Base-by-base conservation (phyloP, 2,888 invertebrate species). In the Beris morrisii region DNA sequence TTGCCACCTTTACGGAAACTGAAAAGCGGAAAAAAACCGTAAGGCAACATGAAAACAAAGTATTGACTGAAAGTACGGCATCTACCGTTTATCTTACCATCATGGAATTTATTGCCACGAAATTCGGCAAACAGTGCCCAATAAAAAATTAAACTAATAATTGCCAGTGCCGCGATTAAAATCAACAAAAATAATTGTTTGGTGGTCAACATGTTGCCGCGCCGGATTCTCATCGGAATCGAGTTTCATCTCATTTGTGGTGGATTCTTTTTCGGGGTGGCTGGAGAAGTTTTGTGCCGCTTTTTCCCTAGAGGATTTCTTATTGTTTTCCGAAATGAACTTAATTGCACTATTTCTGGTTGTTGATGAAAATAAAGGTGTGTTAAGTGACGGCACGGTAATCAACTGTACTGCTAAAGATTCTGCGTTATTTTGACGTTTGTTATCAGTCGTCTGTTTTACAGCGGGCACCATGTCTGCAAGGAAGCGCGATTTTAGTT, bases 81-180 rank as follows among this genome's bases (percentile, higher is more conserved):
- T 7, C 22, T 22, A 3, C 12, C 13, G 44, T 11, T 15, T 1
- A 12, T 53, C 58, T 58, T 67, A 64, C 44, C 69, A 68, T 69
- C 67, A 67, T 66, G 55, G 69, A 53, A 68, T 58, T 31, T 70
- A 69, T 38, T 76, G 74, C 55, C 54, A 7, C 74, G 74, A 63
- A 76, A 72, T 68, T 75, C 77, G 5, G 74, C 71, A 70, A 74
- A 75, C 12, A 79, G 68, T 30, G 77, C 68, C 78, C 77, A 79
- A 73, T 79, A 79, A 22, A 73, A 74, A 13, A 71, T 68, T 57
- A 74, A 74, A 31, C 74, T 74, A 56, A 75, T 71, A 6, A 76
- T 69, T 12, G 38, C 52, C 43, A 75, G 74, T 67, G 77, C 70
- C 56, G 73, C 71, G 43, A 71, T 71, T n/a, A 78, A 65, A 50